These are phyloP conservation scores for Alectoris magna DNA, from an alignment of 2,797 vertebrate species.

Conservation along the genomic window DNA sequence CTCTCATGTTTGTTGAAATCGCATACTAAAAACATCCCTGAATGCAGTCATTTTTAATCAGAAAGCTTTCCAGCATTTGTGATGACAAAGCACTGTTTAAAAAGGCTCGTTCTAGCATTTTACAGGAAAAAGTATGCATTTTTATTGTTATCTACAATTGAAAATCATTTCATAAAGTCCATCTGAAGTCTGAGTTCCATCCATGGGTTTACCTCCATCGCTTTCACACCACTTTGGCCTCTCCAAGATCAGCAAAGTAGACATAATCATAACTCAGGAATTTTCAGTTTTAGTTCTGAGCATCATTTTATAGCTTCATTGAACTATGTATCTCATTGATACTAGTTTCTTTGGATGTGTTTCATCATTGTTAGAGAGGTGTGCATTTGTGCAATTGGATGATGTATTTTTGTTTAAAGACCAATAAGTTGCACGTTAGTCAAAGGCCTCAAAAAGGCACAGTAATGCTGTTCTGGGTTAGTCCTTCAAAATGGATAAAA, in stretches of 20 bases:
- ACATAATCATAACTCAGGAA: background rate
- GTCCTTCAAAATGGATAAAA: background rate
- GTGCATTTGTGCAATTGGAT: background rate
- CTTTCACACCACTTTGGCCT: background rate
- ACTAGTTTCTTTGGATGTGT: background rate
- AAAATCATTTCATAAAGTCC: constrained; percentile 12
- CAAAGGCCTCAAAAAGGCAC: background rate
- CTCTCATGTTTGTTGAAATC: constrained; percentile 72
- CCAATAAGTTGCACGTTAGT: background rate
- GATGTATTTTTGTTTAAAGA: background rate
- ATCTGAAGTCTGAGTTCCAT: background rate
- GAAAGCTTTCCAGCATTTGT: constrained; percentile 29
- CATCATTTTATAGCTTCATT: background rate
- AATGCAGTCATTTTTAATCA: constrained; percentile 57
- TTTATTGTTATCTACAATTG: constrained; percentile 32
- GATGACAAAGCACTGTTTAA: constrained; percentile 6
- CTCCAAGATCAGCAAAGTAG: background rate
- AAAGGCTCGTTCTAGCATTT: background rate
- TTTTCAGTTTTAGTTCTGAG: background rate
- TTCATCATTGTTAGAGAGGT: background rate
- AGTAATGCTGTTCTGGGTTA: background rate
- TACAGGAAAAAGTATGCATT: constrained; percentile 25
- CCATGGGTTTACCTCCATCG: fast-evolving
- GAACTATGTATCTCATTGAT: constrained; percentile 17
- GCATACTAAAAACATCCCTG: constrained; percentile 68